Evolutionary conservation across 2,113 vertebrate species (phyloP).

Genomic region (Aleadryas rufinucha): DNA sequence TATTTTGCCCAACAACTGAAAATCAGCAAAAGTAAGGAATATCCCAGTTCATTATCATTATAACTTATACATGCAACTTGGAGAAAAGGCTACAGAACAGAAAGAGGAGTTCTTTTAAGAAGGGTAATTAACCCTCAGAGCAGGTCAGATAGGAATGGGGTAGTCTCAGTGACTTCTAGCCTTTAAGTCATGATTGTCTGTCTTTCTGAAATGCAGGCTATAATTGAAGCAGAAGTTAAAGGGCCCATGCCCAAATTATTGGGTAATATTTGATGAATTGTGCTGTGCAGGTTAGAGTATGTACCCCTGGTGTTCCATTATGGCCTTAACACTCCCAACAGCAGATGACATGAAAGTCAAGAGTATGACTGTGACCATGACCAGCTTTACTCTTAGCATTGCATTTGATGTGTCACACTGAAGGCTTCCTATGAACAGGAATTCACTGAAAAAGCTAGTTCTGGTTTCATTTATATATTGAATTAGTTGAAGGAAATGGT

Average conservation of each 20-base stretch:
- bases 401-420: neutral
- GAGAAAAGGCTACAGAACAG: neutral
- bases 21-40: neutral
- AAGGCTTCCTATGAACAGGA: neutral
- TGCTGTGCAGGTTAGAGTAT: neutral
- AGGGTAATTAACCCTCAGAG: neutral
- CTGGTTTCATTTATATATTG: neutral
- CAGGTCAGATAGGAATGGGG: neutral
- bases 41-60: neutral
- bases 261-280: neutral
- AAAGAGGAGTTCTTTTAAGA: neutral
- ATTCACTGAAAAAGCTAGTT: neutral
- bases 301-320: neutral
- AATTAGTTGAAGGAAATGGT: neutral
- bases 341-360: neutral
- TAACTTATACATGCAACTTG: neutral
- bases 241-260: neutral
- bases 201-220: neutral
- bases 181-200: neutral
- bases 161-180: neutral
- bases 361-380: neutral
- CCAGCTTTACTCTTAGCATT: neutral
- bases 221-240: neutral
- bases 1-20: neutral
- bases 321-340: neutral